A percentile compares a stretch with the other conserved stretches of the same genome.
Evolutionary conservation across 2,888 invertebrate genomes (phyloP).

Genomic region (Hypomecis atomaria): DNA sequence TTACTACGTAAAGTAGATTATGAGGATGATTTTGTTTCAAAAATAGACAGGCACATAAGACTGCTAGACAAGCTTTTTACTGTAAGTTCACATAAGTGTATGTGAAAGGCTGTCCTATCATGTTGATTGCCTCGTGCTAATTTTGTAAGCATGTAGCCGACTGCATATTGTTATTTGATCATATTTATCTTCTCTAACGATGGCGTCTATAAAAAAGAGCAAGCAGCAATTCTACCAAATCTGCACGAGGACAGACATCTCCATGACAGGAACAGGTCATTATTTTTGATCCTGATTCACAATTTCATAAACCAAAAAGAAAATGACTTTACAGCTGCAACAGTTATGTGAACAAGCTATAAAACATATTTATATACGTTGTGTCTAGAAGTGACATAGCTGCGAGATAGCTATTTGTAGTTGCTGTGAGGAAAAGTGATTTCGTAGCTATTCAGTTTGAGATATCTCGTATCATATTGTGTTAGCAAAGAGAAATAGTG

Average conservation of each 20-base stretch:
- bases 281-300: not conserved
- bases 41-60: constrained; percentile 30
- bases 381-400: constrained; percentile 1
- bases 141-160: too few species aligned
- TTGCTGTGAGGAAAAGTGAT: not conserved
- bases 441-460: not conserved
- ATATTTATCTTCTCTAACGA: too few species aligned
- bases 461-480: not conserved
- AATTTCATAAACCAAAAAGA: not conserved
- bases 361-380: not conserved
- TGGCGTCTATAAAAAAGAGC: too few species aligned
- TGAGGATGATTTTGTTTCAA: constrained; percentile 28
- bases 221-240: too few species aligned
- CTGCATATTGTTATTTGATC: too few species aligned
- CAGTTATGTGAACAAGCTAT: not conserved
- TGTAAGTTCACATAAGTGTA: not conserved
- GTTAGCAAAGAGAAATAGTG: constrained; percentile 23
- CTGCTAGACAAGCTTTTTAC: constrained; percentile 27
- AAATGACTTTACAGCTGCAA: not conserved
- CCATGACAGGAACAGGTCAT: not conserved
- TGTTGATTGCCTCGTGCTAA: not conserved
- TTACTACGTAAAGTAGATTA: constrained; percentile 21
- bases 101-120: not conserved
- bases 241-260: too few species aligned
- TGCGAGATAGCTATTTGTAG: not conserved